These are phyloP conservation scores for Aleiodes testaceus DNA, from an alignment of 2,888 invertebrate genomes.

Conservation along the genomic window DNA sequence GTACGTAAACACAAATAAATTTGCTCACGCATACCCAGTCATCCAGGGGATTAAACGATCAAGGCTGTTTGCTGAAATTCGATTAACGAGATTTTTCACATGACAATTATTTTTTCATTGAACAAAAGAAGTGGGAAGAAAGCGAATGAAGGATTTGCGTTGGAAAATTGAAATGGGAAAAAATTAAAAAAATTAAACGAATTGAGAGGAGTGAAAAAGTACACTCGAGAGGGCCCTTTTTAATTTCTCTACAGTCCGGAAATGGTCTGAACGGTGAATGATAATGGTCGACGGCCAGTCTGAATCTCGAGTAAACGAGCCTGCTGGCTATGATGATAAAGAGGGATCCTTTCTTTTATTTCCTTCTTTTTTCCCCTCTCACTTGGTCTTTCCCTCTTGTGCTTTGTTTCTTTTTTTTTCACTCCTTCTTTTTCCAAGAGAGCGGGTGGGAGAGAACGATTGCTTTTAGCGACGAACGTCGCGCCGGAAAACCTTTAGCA, in stretches of 20 bases:
- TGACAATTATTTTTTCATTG: background rate
- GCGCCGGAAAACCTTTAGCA: constrained; percentile 37
- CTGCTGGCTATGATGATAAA: constrained; percentile 31
- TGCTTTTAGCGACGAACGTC: constrained; percentile 38
- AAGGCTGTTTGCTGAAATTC: constrained; percentile 5
- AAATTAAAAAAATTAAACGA: background rate
- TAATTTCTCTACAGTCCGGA: constrained; percentile 12
- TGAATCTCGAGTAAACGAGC: constrained; percentile 36
- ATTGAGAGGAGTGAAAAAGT: constrained; percentile 22
- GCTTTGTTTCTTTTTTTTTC: constrained; percentile 20
- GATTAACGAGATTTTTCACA: background rate
- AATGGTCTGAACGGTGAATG: constrained; percentile 26
- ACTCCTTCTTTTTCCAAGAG: constrained; percentile 20
- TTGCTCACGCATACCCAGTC: background rate
- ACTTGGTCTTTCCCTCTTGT: no score
- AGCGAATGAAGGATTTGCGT: background rate
- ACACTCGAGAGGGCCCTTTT: background rate
- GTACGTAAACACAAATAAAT: background rate
- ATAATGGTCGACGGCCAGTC: constrained; percentile 24
- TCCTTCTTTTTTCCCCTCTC: background rate
- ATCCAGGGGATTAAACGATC: background rate
- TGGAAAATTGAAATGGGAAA: background rate
- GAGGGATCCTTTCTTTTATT: background rate
- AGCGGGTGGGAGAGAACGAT: constrained; percentile 16
- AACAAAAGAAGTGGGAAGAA: background rate